Conservation (phyloP, 2,797 vertebrate species). For the Enteromius trimaculatus region DNA sequence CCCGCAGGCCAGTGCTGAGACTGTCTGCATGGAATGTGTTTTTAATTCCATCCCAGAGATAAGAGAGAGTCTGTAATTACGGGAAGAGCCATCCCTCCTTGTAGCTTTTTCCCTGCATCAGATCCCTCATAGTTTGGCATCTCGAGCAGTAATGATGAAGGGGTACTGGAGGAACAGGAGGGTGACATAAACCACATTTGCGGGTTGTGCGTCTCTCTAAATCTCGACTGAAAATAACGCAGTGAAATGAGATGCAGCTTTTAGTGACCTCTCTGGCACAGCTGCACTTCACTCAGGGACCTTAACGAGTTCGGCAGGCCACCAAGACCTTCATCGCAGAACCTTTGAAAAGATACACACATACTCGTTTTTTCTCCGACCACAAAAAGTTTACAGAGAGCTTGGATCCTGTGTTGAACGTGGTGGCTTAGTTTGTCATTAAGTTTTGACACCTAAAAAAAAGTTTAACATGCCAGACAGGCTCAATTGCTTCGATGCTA, state of each 20-base stretch:
- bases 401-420: conserved; percentile 28
- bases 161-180: conserved; percentile 67
- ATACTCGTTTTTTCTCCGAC: background rate
- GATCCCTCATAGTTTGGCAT: conserved; percentile 90
- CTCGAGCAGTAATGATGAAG: conserved; percentile 78
- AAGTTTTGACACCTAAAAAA: conserved; percentile 30
- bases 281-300: conserved; percentile 8
- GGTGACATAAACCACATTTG: conserved; percentile 89
- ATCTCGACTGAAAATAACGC: conserved; percentile 73
- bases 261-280: conserved; percentile 58
- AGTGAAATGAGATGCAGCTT: conserved; percentile 57
- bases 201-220: conserved; percentile 86
- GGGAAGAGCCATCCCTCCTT: conserved; percentile 86
- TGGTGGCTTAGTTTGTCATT: conserved; percentile 5
- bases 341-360: conserved; percentile 44
- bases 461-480: background rate
- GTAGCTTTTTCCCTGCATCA: conserved; percentile 90
- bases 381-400: conserved; percentile 26
- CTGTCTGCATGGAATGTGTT: conserved; percentile 83
- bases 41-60: conserved; percentile 87
- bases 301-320: conserved; percentile 43
- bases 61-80: conserved; percentile 84
- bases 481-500: conserved; percentile 7
- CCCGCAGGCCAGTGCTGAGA: conserved; percentile 62
- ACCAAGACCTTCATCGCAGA: conserved; percentile 51